Evolutionary conservation across 2,113 vertebrate genomes (phyloP), one percentile per base, ranked within the genome.

Genomic region (Epinephelus fuscoguttatus): DNA sequence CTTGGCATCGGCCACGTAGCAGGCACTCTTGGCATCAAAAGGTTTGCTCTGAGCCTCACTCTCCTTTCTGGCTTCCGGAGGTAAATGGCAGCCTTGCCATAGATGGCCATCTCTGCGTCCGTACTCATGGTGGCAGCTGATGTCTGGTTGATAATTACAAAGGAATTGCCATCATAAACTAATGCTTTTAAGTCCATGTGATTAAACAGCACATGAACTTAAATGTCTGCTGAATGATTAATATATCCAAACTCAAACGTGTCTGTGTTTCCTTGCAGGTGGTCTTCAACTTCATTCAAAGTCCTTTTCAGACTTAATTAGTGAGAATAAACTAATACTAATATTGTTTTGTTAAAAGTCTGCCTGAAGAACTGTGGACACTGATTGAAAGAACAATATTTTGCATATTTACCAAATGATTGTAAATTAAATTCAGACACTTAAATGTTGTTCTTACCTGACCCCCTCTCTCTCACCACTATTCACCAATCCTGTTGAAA

Each of bases 41-140:
- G 90, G 90, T 80, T 27, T 74, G 72, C 1, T 91, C 21, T 93
- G 92, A 78, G 92, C 90, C 83, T 92, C 92, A 64, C 92, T 92
- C 80, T 93, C 90, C 84, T 70, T 93, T 75, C 91, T 72, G 93
- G 91, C 57, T 94, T 94, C 57, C 91, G 89, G 21, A 94, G 93
- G 52, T 86, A 94, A 82, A 91, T 1, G 81, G 91, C 69, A 85
- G 93, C 93, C 19, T 92, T 89, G 93, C 91, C 93, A 30, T 93
- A 93, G 5, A 82, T 0, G 86, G 92, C 91, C 93, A 94, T 93
- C 76, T 93, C 91, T 0, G 86, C 88, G 67, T 93, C 91, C 0
- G 90, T 93, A 86, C 91, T 93, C 93, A 92, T 94, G 88, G 81
- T 94, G 89, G 84, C 75, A 59, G 81, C 8, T 77, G 40, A 67